phyloP scores from a whole-genome alignment of 1,140 invertebrate genomes.

The Drosophila baimaii region DNA sequence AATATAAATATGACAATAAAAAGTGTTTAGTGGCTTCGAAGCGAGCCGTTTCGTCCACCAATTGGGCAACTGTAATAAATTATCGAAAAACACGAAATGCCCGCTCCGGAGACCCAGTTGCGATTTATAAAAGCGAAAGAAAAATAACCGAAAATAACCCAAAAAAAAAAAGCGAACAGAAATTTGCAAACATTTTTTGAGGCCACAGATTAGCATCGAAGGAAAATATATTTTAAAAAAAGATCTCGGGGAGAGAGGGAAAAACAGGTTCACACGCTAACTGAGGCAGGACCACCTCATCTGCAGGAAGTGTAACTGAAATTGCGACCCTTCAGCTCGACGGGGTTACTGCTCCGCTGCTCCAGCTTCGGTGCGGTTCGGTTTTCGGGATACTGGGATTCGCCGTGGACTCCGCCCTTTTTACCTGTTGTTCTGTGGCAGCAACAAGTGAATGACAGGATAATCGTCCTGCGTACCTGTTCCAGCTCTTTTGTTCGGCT shows the following conservation, averaged over 20 bases:
- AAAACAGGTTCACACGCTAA: conserved; percentile 82
- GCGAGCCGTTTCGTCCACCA: conserved; percentile 52
- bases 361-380: not conserved
- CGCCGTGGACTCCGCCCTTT: conserved; percentile 45
- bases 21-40: conserved; percentile 50
- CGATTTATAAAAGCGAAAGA: conserved; percentile 63
- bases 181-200: conserved; percentile 67
- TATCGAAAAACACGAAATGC: conserved; percentile 81
- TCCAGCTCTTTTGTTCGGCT: conserved; percentile 41
- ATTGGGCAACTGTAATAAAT: conserved; percentile 83
- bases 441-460: conserved; percentile 84
- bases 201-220: conserved; percentile 72
- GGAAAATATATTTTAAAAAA: conserved; percentile 28
- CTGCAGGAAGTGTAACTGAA: conserved; percentile 70
- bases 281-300: conserved; percentile 48
- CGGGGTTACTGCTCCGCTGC: conserved; percentile 32
- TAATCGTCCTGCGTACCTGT: conserved; percentile 83
- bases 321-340: conserved; percentile 32
- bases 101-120: conserved; percentile 66
- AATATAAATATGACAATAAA: conserved; percentile 79
- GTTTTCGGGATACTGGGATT: not conserved
- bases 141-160: conserved; percentile 31
- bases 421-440: conserved; percentile 69
- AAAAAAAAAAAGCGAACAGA: conserved; percentile 18
- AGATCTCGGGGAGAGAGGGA: conserved; percentile 22